phyloP scores from a whole-genome alignment of 2,888 invertebrate genomes.

The Xanthorhoe designata region DNA sequence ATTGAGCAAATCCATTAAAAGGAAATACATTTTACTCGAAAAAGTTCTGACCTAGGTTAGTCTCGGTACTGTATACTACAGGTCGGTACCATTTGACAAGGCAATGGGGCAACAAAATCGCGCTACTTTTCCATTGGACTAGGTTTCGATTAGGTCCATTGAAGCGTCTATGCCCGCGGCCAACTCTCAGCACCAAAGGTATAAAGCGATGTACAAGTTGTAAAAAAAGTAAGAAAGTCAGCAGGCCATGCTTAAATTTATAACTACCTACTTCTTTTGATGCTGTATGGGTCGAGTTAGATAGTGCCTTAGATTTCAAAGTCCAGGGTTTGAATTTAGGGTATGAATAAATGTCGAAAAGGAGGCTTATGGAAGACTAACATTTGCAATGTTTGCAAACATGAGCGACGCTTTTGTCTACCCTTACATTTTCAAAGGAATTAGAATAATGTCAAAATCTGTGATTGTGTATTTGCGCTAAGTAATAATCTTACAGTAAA shows the following conservation, averaged over 20 bases:
- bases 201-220: conserved; percentile 10
- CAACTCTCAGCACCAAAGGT: conserved; percentile 28
- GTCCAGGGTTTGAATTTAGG: too few species aligned
- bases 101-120: conserved; percentile 43
- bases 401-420: too few species aligned
- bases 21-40: background rate
- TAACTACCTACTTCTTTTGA: too few species aligned
- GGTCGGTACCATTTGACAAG: conserved; percentile 32
- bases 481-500: too few species aligned
- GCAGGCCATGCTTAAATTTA: too few species aligned
- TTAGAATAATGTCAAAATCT: too few species aligned
- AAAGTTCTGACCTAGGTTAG: conserved; percentile 1
- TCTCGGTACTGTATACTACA: conserved; percentile 1
- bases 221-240: background rate
- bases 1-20: background rate
- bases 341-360: too few species aligned
- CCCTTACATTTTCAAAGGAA: too few species aligned
- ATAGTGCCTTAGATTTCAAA: too few species aligned
- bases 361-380: too few species aligned
- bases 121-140: conserved; percentile 60
- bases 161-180: conserved; percentile 49
- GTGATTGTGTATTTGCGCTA: too few species aligned
- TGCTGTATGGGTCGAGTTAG: background rate
- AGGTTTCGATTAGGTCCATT: conserved; percentile 61
- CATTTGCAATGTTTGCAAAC: too few species aligned